Base-by-base conservation (phyloP, 2,113 vertebrate species). In the Elephantulus edwardii region DNA sequence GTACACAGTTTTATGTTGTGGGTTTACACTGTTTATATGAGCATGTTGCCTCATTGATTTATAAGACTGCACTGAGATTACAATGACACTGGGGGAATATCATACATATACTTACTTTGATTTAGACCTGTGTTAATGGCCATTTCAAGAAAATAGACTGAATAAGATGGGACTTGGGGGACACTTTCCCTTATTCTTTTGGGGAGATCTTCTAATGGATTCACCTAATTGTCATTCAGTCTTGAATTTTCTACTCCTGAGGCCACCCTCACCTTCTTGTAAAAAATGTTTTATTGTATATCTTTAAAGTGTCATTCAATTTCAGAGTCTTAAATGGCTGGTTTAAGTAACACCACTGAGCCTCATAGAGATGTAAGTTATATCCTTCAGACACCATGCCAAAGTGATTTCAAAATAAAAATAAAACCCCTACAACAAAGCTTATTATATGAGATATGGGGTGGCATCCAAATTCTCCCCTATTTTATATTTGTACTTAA, bases 91-190 rank as follows among this genome's bases (percentile, higher is more conserved):
- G 12, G 40, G 79, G 48, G 38, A 64, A 74, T 94, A 89, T 62
- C 19, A 76, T 6, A n/a, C 28, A 79, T 42, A 64, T 28, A n/a
- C 66, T 90, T 58, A 72, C 38, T 92, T 80, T 89, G 93, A 77
- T 83, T 90, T 83, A 83, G 60, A 62, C 60, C 50, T 75, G 3
- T 33, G 24, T 86, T 88, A 89, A 85, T 74, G 24, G 35, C 28
- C 33, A 87, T 82, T 71, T 84, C 38, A 83, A 70, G 71, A 83
- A 93, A 92, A 89, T 76, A 76, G 2, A 58, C 66, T 62, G 44
- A 83, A 64, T 54, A 26, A 20, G 74, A 75, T 50, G 19, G 54
- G 68, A 44, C 68, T 68, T 92, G 46, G 50, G 83, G 54, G 75
- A 93, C 19, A 82, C 46, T 81, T 78, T 30, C 19, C 76, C 33